These are phyloP conservation scores for Choloepus hoffmanni DNA, from an alignment of 2,113 vertebrate species.

Conservation along the genomic window DNA sequence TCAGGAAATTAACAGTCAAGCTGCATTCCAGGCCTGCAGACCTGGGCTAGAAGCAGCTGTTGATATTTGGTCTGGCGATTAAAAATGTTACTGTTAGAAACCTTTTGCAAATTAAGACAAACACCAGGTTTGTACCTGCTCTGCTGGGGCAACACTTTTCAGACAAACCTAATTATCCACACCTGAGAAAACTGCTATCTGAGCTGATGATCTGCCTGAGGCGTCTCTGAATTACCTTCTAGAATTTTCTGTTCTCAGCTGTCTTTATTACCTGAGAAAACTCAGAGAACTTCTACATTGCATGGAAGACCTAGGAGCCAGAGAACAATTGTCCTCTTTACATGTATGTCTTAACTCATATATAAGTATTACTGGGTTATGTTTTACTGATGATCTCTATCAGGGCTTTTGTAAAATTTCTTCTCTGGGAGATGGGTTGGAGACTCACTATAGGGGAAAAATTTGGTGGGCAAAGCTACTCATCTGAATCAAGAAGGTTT, in stretches of 20 bases:
- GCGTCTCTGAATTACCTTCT: background rate
- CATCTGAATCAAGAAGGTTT: background rate
- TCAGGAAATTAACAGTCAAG: constrained; percentile 7
- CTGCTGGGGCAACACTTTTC: constrained; percentile 27
- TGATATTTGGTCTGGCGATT: constrained; percentile 55
- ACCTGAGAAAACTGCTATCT: constrained; percentile 47
- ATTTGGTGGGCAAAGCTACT: background rate
- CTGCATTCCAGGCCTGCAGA: background rate
- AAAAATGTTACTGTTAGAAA: constrained; percentile 64
- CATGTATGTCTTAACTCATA: background rate
- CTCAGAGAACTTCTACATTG: background rate
- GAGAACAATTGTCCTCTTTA: background rate
- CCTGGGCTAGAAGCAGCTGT: constrained; percentile 51
- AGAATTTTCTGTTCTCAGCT: constrained; percentile 27
- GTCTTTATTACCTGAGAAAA: constrained; percentile 34
- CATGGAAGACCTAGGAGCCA: background rate
- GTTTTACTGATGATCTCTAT: background rate
- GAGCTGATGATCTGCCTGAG: background rate
- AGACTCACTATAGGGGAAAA: background rate
- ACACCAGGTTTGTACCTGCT: constrained; percentile 22
- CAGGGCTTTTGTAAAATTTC: background rate
- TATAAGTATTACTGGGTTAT: background rate
- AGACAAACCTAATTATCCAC: constrained; percentile 38
- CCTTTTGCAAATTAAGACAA: constrained; percentile 59
- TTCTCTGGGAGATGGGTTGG: background rate